These are phyloP conservation scores for Hydrocynus forskahlii DNA, from an alignment of 2,797 vertebrate genomes.

Conservation along the genomic window DNA sequence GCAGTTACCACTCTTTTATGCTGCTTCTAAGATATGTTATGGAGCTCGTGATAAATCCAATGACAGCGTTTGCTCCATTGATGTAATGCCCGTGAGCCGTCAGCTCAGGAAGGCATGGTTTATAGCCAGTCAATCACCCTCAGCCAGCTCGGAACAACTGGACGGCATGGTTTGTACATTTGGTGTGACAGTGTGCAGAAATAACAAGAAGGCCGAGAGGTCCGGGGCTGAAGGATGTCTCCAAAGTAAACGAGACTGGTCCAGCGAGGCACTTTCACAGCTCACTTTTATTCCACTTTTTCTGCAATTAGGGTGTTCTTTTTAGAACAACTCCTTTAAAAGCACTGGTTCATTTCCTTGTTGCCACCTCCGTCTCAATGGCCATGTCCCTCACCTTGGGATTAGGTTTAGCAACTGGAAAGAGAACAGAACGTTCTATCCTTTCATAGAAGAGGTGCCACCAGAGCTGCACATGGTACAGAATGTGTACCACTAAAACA, in stretches of 20 bases:
- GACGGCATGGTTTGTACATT: slow-evolving; percentile 51
- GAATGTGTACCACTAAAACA: too few relatives aligned
- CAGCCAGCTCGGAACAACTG: slow-evolving; percentile 56
- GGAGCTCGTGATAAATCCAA: slow-evolving; percentile 57
- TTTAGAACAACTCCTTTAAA: slow-evolving; percentile 54
- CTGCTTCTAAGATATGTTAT: slow-evolving; percentile 46
- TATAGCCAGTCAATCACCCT: slow-evolving; percentile 56
- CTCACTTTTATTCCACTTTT: slow-evolving; percentile 56
- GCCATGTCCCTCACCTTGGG: slow-evolving; percentile 75
- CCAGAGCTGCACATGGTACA: too few relatives aligned
- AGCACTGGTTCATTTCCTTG: slow-evolving; percentile 64
- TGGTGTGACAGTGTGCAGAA: slow-evolving; percentile 61
- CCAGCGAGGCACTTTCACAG: slow-evolving; percentile 62
- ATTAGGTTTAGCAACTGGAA: slow-evolving; percentile 83
- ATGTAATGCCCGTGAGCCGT: slow-evolving; percentile 59
- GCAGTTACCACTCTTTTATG: slow-evolving; percentile 51
- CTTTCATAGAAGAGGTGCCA: too few relatives aligned
- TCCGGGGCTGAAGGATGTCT: slow-evolving; percentile 54
- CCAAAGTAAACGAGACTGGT: slow-evolving; percentile 61
- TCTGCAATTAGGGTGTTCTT: slow-evolving; percentile 68
- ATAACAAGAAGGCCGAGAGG: slow-evolving; percentile 50
- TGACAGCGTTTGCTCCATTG: slow-evolving; percentile 63
- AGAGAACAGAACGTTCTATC: slow-evolving; percentile 68
- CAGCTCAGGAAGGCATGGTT: slow-evolving; percentile 64
- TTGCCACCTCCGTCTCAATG: slow-evolving; percentile 71